Base-by-base conservation (phyloP, 2,113 vertebrate species). In the Hypomesus transpacificus region DNA sequence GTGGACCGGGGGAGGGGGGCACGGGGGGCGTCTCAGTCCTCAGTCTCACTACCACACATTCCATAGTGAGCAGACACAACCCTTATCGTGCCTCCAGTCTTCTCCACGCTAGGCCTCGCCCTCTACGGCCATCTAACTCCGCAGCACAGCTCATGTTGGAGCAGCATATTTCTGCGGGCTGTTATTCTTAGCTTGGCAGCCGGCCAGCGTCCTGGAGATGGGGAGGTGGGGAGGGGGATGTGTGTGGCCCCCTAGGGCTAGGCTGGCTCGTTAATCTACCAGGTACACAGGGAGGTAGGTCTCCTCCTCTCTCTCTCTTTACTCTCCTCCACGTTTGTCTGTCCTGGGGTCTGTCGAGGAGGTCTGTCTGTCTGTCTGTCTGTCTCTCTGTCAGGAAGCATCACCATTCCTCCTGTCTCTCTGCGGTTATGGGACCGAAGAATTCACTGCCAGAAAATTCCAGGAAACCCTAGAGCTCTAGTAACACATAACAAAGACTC, bases 151-250 rank as follows among this genome's bases (percentile, higher is more conserved):
- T 46, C 39, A 46, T 13, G 39, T 13, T 13, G 39, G 9, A 46
- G 39, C 39, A 77, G 81, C 83, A 78, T 76, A 81, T 81, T 71
- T 81, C 80, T 83, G 77, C 80, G 76, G 80, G 80, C 83, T 87
- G 73, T 84, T 88, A 82, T 89, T 89, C 86, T 84, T 84, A 86
- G 75, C 26, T 74, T 80, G 84, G 83, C 81, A 78, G 72, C 8
- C 62, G n/a, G 85, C 84, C 83, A 87, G 78, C 52, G 17, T 58
- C 77, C 53, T 14, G 69, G 68, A 78, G 18, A 34, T 34, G 31
- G 31, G 31, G 31, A 34, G 31, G 31, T 34, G 31, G 69, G 69
- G 70, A 74, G 22, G 71, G 62, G 65, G 6, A 31, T 76, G 70
- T 68, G 70, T 54, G 66, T 68, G 67, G 58, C 71, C 69, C 57